Evolutionary conservation across 2,888 invertebrate species (phyloP), one percentile per base, ranked within the genome.

Genomic region (Vannuccia rotundouncinata): DNA sequence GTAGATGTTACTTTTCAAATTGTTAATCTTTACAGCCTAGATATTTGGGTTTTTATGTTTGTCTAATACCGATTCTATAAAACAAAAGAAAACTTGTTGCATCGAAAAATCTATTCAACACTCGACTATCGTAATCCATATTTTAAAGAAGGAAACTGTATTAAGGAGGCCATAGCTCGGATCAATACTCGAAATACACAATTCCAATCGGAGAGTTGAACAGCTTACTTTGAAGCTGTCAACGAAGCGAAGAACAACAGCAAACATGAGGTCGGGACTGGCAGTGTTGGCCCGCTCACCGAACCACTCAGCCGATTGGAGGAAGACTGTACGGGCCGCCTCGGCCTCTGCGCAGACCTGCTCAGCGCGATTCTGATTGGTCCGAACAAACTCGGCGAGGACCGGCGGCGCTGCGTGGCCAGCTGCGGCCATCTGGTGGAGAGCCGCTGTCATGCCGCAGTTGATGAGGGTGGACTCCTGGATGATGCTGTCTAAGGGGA

Each of bases 221-320:
- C n/a, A n/a, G n/a, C n/a, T 76, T 29, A 76, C 76, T n/a, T 76
- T 76, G 28, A 76, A 76, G 29, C 29, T 76, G 28, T 76, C 76
- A 22, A 76, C 29, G 29, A 76, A 76, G 27, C 76, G 76, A 29
- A 76, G 29, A 1, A 76, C 5, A 28, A 29, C 76, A 5, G 27
- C 76, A 29, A 76, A 76, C 27, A 76, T 29, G 5, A 76, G 29
- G n/a, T 76, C 76, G 5, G 76, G 76, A n/a, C 27, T 27, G 5
- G 76, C 76, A 17, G 76, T 76, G n/a, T 76, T 27, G 17, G n/a
- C 76, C 29, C 29, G 27, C 30, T 76, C 76, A 22, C 76, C 76
- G 28, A 76, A 76, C 76, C 76, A 76, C 29, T 76, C 76, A 2
- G 29, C 76, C 2, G 76, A 10, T 29, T 76, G 27, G 5, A 76